Evolutionary conservation across 2,113 vertebrate species (phyloP).

Genomic region (Tragelaphus buxtoni): DNA sequence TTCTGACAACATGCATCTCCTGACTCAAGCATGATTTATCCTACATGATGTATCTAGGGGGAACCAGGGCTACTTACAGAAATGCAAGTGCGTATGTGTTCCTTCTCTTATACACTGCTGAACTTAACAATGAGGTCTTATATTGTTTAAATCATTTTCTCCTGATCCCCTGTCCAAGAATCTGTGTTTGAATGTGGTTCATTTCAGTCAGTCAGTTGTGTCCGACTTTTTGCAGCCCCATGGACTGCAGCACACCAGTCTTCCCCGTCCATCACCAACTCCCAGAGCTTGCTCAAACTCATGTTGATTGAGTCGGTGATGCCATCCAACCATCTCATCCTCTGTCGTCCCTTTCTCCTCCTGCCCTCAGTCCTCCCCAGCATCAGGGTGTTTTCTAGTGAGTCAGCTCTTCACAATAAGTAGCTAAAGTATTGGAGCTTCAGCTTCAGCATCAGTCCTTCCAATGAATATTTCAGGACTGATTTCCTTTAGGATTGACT

Average conservation of each 20-base stretch:
- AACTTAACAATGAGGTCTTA: rapidly evolving
- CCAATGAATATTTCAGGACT: neutral
- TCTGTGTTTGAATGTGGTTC: neutral
- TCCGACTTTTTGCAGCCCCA: neutral
- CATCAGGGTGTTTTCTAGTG: neutral
- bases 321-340: neutral
- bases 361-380: neutral
- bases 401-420: neutral
- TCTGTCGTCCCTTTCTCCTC: neutral
- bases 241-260: neutral
- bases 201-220: neutral
- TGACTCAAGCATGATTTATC: neutral
- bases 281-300: neutral
- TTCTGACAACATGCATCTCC: neutral
- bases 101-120: neutral
- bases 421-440: neutral
- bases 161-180: rapidly evolving
- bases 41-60: neutral
- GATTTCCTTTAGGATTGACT: neutral
- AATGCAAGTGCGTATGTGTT: neutral
- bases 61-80: neutral
- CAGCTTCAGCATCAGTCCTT: neutral
- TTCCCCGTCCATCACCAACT: neutral
- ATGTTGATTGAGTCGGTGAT: neutral
- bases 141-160: neutral